Conservation (phyloP, 2,113 vertebrate genomes). For the Poicephalus meyeri region DNA sequence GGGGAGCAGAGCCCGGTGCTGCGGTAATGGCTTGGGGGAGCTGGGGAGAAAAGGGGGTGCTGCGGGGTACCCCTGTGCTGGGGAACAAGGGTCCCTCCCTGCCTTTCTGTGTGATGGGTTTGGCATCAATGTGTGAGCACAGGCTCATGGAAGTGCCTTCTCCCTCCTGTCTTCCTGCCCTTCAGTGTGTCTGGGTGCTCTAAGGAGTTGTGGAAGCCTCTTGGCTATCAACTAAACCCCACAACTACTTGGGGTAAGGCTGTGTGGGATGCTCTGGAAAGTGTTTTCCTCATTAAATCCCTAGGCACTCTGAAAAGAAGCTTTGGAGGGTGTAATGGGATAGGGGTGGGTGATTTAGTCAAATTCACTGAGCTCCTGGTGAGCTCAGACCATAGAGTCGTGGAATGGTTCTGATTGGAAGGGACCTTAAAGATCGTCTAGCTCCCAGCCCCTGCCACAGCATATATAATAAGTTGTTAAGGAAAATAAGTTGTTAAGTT, state of each 20-base stretch:
- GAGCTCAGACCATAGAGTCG: not conserved
- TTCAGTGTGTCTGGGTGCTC: accelerated
- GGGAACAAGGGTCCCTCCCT: not conserved
- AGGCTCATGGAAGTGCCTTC: not conserved
- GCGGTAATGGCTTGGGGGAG: not conserved
- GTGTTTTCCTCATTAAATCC: not conserved
- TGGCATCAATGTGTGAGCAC: not conserved
- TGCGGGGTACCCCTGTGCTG: not conserved
- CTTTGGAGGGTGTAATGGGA: not conserved
- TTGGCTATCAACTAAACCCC: not conserved
- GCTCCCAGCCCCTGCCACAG: no score
- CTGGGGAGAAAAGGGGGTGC: not conserved
- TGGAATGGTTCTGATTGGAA: not conserved
- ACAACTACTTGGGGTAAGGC: accelerated
- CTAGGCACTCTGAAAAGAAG: not conserved
- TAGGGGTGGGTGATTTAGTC: not conserved
- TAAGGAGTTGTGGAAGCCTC: accelerated
- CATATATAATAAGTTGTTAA: not conserved
- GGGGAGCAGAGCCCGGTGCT: not conserved
- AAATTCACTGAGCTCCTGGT: not conserved
- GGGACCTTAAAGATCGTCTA: not conserved
- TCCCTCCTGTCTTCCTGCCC: not conserved
- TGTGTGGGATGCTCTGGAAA: not conserved
- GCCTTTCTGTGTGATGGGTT: not conserved
- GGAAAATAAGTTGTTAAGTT: not conserved